Evolutionary conservation across 1,140 invertebrate species (phyloP).

Genomic region (Papilio machaon): DNA sequence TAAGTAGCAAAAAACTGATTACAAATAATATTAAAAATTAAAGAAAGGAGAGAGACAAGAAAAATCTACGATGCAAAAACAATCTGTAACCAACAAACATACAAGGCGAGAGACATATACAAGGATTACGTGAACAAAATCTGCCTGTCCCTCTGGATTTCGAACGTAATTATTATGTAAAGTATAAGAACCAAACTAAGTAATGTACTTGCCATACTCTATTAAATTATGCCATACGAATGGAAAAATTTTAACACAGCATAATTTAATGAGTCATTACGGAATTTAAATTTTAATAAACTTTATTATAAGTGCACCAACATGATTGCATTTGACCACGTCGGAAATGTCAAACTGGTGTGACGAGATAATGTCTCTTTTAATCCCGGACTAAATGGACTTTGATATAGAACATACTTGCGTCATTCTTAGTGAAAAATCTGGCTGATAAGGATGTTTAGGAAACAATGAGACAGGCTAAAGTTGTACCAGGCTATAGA

Average conservation of each 20-base stretch:
- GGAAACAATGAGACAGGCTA: neutral
- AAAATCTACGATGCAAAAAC: too few relatives aligned
- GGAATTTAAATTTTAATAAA: neutral
- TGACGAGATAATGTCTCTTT: conserved; percentile 39
- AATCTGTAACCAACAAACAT: too few relatives aligned
- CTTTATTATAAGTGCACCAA: conserved; percentile 16
- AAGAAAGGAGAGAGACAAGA: too few relatives aligned
- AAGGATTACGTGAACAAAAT: too few relatives aligned
- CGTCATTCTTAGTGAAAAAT: neutral
- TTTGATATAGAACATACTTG: conserved; percentile 9
- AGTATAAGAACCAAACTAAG: too few relatives aligned
- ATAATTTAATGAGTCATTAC: conserved; percentile 25
- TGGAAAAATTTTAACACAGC: too few relatives aligned
- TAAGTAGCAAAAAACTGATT: neutral
- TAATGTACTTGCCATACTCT: too few relatives aligned
- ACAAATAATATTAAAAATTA: too few relatives aligned
- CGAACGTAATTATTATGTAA: too few relatives aligned
- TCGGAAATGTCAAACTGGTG: conserved; percentile 44
- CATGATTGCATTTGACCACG: conserved; percentile 31
- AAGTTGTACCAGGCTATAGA: neutral
- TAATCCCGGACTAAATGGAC: conserved; percentile 34
- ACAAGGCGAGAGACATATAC: too few relatives aligned
- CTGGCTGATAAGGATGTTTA: neutral
- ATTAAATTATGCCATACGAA: too few relatives aligned
- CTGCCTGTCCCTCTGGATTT: too few relatives aligned